Evolutionary conservation across 2,888 invertebrate genomes (phyloP), one percentile per base, ranked within the genome.

Genomic region (Sialis fuliginosa): DNA sequence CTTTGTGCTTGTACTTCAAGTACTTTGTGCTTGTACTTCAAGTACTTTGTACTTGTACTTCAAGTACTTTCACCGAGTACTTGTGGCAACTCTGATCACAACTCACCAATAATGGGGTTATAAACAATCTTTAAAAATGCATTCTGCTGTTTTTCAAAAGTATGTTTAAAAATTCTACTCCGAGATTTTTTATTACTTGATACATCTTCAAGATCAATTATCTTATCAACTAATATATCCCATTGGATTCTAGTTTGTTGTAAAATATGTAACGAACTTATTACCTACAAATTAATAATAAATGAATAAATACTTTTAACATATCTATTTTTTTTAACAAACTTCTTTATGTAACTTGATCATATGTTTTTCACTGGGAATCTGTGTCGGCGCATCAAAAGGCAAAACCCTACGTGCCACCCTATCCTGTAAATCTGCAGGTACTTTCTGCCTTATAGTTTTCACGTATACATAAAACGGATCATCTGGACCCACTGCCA

Each of bases 171-270:
- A 51, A 67, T 64, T 51, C 62, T 62, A 53, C 77, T 75, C 48
- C 71, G 67, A 51, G 72, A 75, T 48, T 67, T 67, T 63, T 78
- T 72, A 68, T 95, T 95, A 52, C 79, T 71, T 5, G 85, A 75
- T 9, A 89, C 77, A 62, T 97, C 97, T 64, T 97, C 96, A 53
- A 95, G 69, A 56, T 83, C 78, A 56, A 83, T 75, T 46, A 84
- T 81, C 49, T 79, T 75, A 54, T 84, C 77, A 48, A 95, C 77
- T 62, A 92, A 77, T 52, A 88, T 73, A 52, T 78, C 79, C 92
- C 92, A 98, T 60, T 96, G 89, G 0, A 92, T 91, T 63, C 93
- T 91, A 4, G 93, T 92, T 51, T 95, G 77, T 63, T 89, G 87
- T 41, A 90, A 74, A n/a, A 86, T 86, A 67, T 95, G 93, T 30